These are phyloP conservation scores for Archips xylosteana DNA, from an alignment of 2,888 invertebrate species.

Conservation along the genomic window DNA sequence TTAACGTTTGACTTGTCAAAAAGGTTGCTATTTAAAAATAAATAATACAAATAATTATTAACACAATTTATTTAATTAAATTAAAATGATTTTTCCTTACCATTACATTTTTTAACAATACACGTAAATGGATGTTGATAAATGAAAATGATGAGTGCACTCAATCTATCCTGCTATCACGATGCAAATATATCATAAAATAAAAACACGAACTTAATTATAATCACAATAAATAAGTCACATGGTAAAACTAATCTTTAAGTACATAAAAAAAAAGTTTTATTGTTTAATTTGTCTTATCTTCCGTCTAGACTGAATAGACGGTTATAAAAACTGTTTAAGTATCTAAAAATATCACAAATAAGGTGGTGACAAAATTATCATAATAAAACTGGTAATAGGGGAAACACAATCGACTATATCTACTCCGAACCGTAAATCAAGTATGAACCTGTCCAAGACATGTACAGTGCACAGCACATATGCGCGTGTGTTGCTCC, in stretches of 20 bases:
- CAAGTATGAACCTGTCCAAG: not conserved
- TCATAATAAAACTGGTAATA: not conserved
- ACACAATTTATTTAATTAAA: conserved; percentile 47
- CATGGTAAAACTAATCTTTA: conserved; percentile 11
- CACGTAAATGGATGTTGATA: conserved; percentile 8
- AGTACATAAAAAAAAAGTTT: conserved; percentile 2
- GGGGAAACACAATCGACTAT: not conserved
- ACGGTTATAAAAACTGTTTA: conserved; percentile 13
- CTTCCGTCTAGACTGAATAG: conserved; percentile 19
- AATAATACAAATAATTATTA: conserved; percentile 6
- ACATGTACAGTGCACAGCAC: no score
- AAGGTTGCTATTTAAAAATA: not conserved
- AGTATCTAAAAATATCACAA: conserved; percentile 34
- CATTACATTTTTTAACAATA: conserved; percentile 14
- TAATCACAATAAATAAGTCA: conserved; percentile 37
- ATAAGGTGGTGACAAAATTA: conserved; percentile 26
- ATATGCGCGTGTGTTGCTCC: no score
- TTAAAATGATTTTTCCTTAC: conserved; percentile 10
- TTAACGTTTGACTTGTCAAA: not conserved
- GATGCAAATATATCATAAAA: conserved; percentile 26
- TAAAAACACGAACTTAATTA: conserved; percentile 17
- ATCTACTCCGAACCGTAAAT: not conserved
- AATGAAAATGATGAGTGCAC: conserved; percentile 11
- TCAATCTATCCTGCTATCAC: conserved; percentile 1
- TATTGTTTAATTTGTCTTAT: conserved; percentile 11